Base-by-base conservation (phyloP, 2,113 vertebrate species). In the Pithys albifrons region DNA sequence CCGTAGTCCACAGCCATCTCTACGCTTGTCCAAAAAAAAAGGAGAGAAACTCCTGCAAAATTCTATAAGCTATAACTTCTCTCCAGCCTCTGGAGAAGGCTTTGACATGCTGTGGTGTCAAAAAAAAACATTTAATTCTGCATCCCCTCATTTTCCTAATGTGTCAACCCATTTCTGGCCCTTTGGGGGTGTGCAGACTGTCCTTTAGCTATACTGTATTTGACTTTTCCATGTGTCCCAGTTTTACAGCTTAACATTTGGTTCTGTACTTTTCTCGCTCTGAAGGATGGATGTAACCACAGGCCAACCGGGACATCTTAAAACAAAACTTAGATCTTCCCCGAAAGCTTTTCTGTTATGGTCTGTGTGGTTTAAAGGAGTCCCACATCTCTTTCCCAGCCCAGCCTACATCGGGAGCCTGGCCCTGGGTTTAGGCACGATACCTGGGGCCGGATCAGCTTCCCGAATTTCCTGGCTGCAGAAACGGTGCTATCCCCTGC, bases 401-500 rank as follows among this genome's bases (percentile, higher is more conserved):
- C 3, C 5, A 28, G 62, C 39, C 59, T 4, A 13, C 23, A 46
- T 67, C 61, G 54, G 76, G 62, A 52, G 64, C 11, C 69, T 25
- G 3, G 54, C 80, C 52, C 54, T n/a, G 76, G 57, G 28, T 58
- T 70, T 54, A 43, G 31, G 61, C 24, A 20, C 3, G 4, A 41
- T 64, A 33, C 20, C 33, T 43, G 28, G 2, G 3, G 11, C 67
- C 35, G 9, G n/a, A 31, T 14, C 29, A 15, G 1, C 46, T 51
- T 88, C 29, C 49, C 12, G 25, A 29, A 65, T 81, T 74, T 57
- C 8, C 6, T 29, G 52, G 55, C 57, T 37, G 39, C 1, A 9
- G 59, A 61, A 78, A 33, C 12, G 1, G 2, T 14, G 1, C 48
- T 8, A 25, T 41, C 7, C 27, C 29, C 52, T 0, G 0, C 4